A percentile compares a stretch with the other conserved stretches of the same genome.
Conservation (phyloP, 2,888 invertebrate genomes). For the Thera britannica region DNA sequence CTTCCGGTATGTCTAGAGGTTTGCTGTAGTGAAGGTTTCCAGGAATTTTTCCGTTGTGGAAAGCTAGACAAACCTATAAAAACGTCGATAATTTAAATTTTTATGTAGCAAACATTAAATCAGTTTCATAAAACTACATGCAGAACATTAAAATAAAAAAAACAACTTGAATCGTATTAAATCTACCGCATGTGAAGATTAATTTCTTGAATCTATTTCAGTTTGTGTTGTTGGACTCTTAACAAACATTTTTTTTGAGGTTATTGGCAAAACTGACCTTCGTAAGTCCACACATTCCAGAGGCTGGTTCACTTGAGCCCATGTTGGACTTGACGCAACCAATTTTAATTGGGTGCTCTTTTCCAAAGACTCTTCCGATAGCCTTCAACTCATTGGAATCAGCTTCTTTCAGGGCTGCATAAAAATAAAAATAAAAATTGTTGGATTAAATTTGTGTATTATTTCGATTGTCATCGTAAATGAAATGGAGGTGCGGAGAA, state of each 20-base stretch:
- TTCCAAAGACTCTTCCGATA: slow-evolving; percentile 81
- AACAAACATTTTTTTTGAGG: background rate
- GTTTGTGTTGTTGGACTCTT: no score
- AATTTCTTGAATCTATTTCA: no score
- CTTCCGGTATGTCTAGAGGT: slow-evolving; percentile 48
- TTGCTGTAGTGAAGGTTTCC: slow-evolving; percentile 55
- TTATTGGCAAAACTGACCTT: slow-evolving; percentile 61
- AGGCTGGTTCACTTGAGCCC: slow-evolving; percentile 59
- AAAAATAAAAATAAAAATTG: no score
- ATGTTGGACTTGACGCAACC: slow-evolving; percentile 62
- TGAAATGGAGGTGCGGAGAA: no score
- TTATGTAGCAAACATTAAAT: no score
- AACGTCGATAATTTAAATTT: background rate
- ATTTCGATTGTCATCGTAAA: no score
- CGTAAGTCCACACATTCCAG: slow-evolving; percentile 74
- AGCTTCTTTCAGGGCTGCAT: slow-evolving; percentile 78
- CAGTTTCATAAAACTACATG: no score
- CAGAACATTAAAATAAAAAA: no score
- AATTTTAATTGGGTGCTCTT: slow-evolving; percentile 81
- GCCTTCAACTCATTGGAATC: slow-evolving; percentile 86
- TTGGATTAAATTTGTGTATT: no score
- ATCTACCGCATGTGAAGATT: no score
- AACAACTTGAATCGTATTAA: no score
- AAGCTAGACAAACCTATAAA: slow-evolving; percentile 52
- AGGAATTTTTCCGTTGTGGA: slow-evolving; percentile 53